Evolutionary conservation across 2,113 vertebrate genomes (phyloP), one percentile per base, ranked within the genome.

Genomic region (Lepidothrix coronata): DNA sequence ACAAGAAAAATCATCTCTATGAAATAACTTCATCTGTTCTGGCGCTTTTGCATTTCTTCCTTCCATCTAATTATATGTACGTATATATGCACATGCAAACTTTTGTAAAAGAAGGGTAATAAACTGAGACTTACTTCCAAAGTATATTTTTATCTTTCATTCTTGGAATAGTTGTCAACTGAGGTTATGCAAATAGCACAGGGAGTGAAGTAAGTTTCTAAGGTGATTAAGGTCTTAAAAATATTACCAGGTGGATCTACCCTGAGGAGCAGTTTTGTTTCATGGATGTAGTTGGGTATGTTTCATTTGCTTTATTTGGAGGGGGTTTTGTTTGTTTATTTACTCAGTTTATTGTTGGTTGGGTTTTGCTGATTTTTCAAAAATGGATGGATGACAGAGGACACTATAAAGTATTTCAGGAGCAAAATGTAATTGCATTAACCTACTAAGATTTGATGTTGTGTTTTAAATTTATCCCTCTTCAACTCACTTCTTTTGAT

Each of bases 101-200:
- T 57, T 63, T 39, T 49, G 33, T 76, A 18, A 57, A 31, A 61
- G 10, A 21, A 30, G 6, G 31, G 43, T 28, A 27, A 63, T 41
- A 13, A 43, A 6, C 1, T 0, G 8, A 62, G 28, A 8, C 1
- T 74, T 78, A 9, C 13, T 54, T 70, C 30, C 5, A 10, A 63
- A 59, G 22, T 8, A 3, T 15, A 24, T 49, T 61, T 58, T 85
- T 49, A 15, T 52, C 13, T 79, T 71, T 79, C 48, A 10, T 5
- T 73, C 19, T 49, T 46, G n/a, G 68, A 87, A 41, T 49, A 62
- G 18, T 80, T 27, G 46, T 49, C 10, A 70, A 5, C 11, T 59
- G 31, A 70, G n/a, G 71, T 84, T 37, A 41, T 59, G 25, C 9
- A 93, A 89, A 63, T 71, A 48, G 35, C 14, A 23, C 4, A 68